A percentile compares a stretch with the other conserved stretches of the same genome.
phyloP scores from a whole-genome alignment of 1,140 invertebrate genomes.

The Zaprionus lachaisei region DNA sequence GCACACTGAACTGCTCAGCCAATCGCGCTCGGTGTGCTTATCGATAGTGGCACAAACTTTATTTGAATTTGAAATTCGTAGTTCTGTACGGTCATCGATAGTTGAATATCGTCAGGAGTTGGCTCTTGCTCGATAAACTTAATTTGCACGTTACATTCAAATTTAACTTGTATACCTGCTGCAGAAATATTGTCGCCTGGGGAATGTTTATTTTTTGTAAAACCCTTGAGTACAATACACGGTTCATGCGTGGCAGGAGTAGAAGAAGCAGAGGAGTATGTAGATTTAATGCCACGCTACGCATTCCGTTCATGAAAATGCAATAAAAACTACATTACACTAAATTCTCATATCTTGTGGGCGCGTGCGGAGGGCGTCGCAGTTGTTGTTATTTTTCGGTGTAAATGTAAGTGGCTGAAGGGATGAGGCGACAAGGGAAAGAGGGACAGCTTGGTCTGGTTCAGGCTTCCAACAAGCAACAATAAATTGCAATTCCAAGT shows the following conservation, averaged over 20 bases:
- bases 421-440: neutral
- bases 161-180: neutral
- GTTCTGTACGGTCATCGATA: neutral
- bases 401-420: constrained; percentile 6
- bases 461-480: constrained; percentile 45
- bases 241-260: constrained; percentile 5
- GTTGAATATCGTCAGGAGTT: neutral
- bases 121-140: neutral
- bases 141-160: neutral
- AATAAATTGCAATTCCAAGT: constrained; percentile 82
- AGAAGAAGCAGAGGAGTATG: constrained; percentile 35
- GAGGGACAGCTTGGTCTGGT: constrained; percentile 18
- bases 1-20: neutral
- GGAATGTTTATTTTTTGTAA: neutral
- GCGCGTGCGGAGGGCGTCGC: neutral
- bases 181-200: neutral
- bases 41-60: neutral
- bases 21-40: neutral
- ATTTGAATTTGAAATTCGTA: neutral
- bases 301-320: constrained; percentile 72
- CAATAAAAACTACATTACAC: constrained; percentile 77
- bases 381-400: constrained; percentile 10
- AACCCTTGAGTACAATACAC: neutral
- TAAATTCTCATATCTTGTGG: constrained; percentile 73
- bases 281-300: constrained; percentile 60